phyloP scores from a whole-genome alignment of 2,797 vertebrate genomes.

The Myotis myotis region DNA sequence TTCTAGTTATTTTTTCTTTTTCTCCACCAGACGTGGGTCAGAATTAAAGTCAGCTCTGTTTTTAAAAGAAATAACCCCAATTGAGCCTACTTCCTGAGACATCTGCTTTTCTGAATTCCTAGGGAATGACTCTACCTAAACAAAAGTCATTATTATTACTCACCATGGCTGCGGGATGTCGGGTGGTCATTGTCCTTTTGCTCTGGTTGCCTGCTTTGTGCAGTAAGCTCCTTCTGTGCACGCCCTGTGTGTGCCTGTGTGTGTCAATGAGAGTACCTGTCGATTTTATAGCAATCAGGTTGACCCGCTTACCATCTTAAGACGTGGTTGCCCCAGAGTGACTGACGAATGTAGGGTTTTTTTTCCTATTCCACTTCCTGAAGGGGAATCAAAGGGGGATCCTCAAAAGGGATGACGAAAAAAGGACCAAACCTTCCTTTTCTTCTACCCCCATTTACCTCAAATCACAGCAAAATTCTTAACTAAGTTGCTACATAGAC shows the following conservation, averaged over 20 bases:
- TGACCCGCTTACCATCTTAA: constrained; percentile 68
- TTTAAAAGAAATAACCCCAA: neutral
- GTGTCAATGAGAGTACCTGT: constrained; percentile 20
- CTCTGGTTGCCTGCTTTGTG: neutral
- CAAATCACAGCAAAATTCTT: constrained; percentile 45
- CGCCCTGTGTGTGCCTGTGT: neutral
- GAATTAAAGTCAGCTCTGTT: neutral
- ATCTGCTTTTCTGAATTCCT: neutral
- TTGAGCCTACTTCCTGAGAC: neutral
- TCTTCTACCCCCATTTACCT: neutral
- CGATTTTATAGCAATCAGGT: constrained; percentile 81
- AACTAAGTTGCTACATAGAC: constrained; percentile 34
- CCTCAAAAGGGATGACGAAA: constrained; percentile 54
- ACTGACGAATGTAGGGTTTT: constrained; percentile 54
- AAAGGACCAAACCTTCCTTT: constrained; percentile 45
- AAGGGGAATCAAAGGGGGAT: constrained; percentile 48
- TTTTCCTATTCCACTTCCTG: constrained; percentile 74
- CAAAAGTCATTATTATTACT: constrained; percentile 15
- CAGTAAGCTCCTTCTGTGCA: neutral
- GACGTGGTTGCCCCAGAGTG: constrained; percentile 71
- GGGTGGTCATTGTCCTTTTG: neutral
- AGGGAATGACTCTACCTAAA: fast-evolving
- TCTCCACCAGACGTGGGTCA: neutral
- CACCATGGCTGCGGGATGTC: neutral
- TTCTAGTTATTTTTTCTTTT: neutral